Conservation (phyloP, 2,888 invertebrate genomes). For the Microctonus aethiopoides region DNA sequence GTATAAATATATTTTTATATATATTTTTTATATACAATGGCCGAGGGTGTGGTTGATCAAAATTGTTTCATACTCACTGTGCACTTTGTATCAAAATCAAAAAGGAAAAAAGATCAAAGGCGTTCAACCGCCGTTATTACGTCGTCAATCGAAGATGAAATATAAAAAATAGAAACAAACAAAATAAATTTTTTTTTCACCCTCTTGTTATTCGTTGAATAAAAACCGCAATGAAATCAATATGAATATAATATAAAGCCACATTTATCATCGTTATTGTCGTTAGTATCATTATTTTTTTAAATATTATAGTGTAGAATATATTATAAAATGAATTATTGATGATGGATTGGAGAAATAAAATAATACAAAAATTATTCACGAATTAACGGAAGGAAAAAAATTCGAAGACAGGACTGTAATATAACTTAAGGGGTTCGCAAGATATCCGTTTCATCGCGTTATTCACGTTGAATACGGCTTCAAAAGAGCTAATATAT, state of each 20-base stretch:
- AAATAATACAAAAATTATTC: background rate
- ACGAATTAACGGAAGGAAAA: background rate
- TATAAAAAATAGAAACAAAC: background rate
- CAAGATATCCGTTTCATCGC: constrained; percentile 24
- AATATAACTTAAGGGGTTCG: background rate
- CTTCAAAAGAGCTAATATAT: constrained; percentile 61
- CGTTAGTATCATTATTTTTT: background rate
- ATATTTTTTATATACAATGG: background rate
- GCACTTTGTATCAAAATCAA: constrained; percentile 23
- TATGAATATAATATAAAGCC: too few relatives aligned
- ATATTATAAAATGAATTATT: too few relatives aligned
- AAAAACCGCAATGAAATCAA: background rate
- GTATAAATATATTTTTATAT: background rate
- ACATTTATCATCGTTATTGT: background rate
- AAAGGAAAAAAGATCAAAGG: constrained; percentile 37
- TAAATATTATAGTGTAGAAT: too few relatives aligned
- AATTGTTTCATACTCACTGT: constrained; percentile 21
- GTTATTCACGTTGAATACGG: constrained; percentile 44
- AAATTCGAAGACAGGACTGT: background rate
- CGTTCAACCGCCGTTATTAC: background rate
- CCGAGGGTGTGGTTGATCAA: background rate
- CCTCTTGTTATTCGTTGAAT: too few relatives aligned
- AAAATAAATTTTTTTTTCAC: too few relatives aligned
- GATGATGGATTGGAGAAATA: too few relatives aligned
- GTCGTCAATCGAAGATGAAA: background rate